Conservation (phyloP, 2,888 invertebrate genomes). For the Chrysodeixis includens region DNA sequence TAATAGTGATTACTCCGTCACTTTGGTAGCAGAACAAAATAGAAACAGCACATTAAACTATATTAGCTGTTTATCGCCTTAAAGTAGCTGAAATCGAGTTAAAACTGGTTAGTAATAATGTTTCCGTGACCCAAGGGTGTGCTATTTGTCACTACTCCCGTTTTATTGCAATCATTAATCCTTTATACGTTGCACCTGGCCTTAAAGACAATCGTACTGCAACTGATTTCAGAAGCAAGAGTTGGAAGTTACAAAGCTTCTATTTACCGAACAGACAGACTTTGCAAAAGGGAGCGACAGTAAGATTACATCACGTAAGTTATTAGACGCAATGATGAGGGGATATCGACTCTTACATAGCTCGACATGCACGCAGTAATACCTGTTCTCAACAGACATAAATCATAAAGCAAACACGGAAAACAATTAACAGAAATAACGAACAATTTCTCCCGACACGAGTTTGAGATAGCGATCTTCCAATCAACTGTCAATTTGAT, state of each 20-base stretch:
- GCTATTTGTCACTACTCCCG: conserved; percentile 49
- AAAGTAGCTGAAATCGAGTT: conserved; percentile 43
- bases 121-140: conserved; percentile 45
- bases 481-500: conserved; percentile 73
- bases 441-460: conserved; percentile 61
- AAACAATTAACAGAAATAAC: conserved; percentile 70
- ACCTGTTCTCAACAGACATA: conserved; percentile 54
- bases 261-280: conserved; percentile 35
- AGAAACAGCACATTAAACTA: conserved; percentile 44
- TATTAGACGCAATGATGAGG: conserved; percentile 51
- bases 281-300: conserved; percentile 46
- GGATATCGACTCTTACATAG: conserved; percentile 53
- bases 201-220: conserved; percentile 38
- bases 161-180: conserved; percentile 52
- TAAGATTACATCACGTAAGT: conserved; percentile 48
- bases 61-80: conserved; percentile 45
- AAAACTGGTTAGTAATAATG: conserved; percentile 43
- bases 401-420: conserved; percentile 64
- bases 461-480: conserved; percentile 68
- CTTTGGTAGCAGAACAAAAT: conserved; percentile 32
- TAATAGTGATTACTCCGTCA: conserved; percentile 34
- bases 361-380: conserved; percentile 51
- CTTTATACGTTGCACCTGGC: conserved; percentile 45
- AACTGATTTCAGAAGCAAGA: conserved; percentile 56
- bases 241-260: conserved; percentile 40